Evolutionary conservation across 2,888 invertebrate species (phyloP).

Genomic region (Eustalomyia histrio): DNA sequence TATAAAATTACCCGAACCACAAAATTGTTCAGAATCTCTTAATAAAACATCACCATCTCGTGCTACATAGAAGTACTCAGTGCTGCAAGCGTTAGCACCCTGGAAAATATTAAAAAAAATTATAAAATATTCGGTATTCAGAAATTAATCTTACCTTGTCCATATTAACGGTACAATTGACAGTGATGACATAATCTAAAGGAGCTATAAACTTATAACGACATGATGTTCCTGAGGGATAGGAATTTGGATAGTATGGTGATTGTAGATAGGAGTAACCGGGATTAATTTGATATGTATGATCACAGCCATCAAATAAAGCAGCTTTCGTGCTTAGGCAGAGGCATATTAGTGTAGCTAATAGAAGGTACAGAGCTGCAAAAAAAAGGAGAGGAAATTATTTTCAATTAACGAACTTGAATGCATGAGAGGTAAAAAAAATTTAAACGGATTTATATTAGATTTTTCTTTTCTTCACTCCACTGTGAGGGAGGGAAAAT

Average conservation of each 20-base stretch:
- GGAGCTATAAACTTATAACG: constrained; percentile 76
- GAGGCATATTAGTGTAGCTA: background rate
- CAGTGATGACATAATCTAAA: constrained; percentile 70
- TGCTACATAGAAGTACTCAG: constrained; percentile 76
- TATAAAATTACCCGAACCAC: constrained; percentile 71
- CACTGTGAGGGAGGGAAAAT: too few relatives aligned
- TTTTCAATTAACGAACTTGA: background rate
- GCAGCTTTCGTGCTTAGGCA: constrained; percentile 7
- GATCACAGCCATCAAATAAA: constrained; percentile 73
- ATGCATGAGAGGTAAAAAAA: background rate
- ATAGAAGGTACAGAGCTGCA: constrained; percentile 25
- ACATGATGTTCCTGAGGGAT: constrained; percentile 74
- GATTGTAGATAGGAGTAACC: constrained; percentile 72
- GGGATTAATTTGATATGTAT: constrained; percentile 64
- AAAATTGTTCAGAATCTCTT: constrained; percentile 72
- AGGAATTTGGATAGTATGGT: constrained; percentile 73
- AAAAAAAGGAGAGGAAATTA: background rate
- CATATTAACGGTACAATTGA: constrained; percentile 71
- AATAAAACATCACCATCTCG: constrained; percentile 73
- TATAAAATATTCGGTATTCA: background rate
- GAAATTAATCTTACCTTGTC: constrained; percentile 69
- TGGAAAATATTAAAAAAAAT: constrained; percentile 21
- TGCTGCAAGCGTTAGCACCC: constrained; percentile 68
- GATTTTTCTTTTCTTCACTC: too few relatives aligned
- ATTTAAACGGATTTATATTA: too few relatives aligned